These are phyloP conservation scores for Drosophila nigricruria DNA, from an alignment of 2,888 invertebrate species.

Conservation along the genomic window DNA sequence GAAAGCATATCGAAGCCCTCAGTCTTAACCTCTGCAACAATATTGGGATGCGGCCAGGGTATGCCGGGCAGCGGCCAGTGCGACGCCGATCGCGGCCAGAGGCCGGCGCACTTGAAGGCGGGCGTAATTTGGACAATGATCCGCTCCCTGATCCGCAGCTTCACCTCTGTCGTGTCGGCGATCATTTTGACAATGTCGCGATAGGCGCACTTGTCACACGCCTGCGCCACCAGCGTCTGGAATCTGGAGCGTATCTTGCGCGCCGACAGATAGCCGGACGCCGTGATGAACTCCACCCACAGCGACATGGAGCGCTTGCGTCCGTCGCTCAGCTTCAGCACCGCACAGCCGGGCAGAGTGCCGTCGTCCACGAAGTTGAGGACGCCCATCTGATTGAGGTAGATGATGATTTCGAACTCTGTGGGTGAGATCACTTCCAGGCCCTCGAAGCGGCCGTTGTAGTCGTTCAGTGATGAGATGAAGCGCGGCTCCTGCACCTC, in stretches of 20 bases:
- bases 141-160: conserved; percentile 94
- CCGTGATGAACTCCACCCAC: conserved; percentile 99
- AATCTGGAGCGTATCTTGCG: conserved; percentile 97
- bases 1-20: conserved; percentile 98
- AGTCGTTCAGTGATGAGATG: conserved; percentile 95
- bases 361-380: conserved; percentile 99
- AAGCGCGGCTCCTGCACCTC: conserved; percentile 98
- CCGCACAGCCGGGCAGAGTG: conserved; percentile 95
- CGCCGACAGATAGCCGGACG: conserved; percentile 97
- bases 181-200: conserved; percentile 97
- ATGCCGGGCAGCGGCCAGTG: conserved; percentile 97
- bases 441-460: conserved; percentile 96
- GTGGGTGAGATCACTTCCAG: conserved; percentile 96
- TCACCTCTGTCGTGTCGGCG: conserved; percentile 97
- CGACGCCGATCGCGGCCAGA: conserved; percentile 97
- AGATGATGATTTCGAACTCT: conserved; percentile 97
- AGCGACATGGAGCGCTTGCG: conserved; percentile 98
- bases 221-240: conserved; percentile 95
- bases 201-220: conserved; percentile 97
- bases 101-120: conserved; percentile 96
- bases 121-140: conserved; percentile 98
- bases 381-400: conserved; percentile 99
- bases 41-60: conserved; percentile 97
- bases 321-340: conserved; percentile 97
- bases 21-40: conserved; percentile 96